Conservation (phyloP, 2,113 vertebrate species). For the Ranitomeya imitator region DNA sequence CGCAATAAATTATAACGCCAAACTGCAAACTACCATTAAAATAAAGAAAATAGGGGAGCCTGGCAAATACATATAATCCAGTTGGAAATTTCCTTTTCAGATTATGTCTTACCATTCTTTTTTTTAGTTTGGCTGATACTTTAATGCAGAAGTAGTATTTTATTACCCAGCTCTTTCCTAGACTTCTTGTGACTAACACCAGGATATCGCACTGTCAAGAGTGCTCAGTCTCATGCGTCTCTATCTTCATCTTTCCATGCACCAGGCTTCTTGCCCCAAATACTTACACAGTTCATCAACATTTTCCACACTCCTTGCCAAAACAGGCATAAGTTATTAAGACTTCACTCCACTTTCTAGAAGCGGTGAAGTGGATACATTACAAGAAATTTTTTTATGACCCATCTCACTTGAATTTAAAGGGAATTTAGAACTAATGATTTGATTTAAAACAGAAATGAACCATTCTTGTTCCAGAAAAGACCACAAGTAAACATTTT, state of each 20-base stretch:
- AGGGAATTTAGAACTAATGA: constrained; percentile 50
- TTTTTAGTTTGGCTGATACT: constrained; percentile 41
- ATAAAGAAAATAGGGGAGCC: neutral
- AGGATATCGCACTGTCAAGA: neutral
- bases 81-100: constrained; percentile 38
- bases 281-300: constrained; percentile 52
- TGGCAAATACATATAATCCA: constrained; percentile 9
- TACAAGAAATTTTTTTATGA: constrained; percentile 47
- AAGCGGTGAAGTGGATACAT: constrained; percentile 52
- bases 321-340: constrained; percentile 50
- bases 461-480: constrained; percentile 36
- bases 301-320: constrained; percentile 50
- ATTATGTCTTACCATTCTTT: constrained; percentile 10
- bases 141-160: constrained; percentile 19
- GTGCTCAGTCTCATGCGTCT: constrained; percentile 12
- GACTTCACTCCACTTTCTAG: constrained; percentile 50
- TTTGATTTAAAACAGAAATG: constrained; percentile 56
- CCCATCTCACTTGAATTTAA: constrained; percentile 47
- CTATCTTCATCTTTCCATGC: constrained; percentile 39
- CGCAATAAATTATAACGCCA: neutral
- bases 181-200: neutral
- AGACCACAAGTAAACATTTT: constrained; percentile 49
- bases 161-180: constrained; percentile 1
- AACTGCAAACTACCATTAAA: neutral
- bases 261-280: constrained; percentile 41